These are phyloP conservation scores for Mus pahari DNA, from an alignment of 2,113 vertebrate genomes.

Conservation along the genomic window DNA sequence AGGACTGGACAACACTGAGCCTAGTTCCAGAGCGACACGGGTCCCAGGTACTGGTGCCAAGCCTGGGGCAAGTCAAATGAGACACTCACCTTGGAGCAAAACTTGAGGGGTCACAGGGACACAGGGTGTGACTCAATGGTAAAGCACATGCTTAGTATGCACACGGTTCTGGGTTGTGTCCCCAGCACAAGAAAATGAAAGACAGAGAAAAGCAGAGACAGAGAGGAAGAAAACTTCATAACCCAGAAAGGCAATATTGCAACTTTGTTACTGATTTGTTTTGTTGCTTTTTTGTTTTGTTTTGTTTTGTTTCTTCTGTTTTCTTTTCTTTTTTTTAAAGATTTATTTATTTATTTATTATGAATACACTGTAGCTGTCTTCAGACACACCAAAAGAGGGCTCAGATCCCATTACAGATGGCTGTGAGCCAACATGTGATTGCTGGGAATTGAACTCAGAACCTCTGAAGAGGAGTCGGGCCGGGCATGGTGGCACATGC, in stretches of 20 bases:
- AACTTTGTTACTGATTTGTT: not conserved
- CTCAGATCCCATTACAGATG: too few relatives aligned
- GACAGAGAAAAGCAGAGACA: not conserved
- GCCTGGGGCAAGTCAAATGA: not conserved
- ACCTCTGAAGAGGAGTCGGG: too few relatives aligned
- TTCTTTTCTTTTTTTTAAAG: not conserved
- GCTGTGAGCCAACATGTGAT: too few relatives aligned
- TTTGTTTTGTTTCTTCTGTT: not conserved
- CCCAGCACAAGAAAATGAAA: not conserved
- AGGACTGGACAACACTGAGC: not conserved
- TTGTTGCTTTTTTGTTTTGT: not conserved
- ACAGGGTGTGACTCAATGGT: too few relatives aligned
- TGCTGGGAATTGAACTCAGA: too few relatives aligned
- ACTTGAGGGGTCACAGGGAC: not conserved
- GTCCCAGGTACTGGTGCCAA: not conserved
- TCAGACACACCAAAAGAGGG: too few relatives aligned
- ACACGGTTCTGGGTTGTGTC: not conserved
- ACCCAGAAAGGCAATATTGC: constrained; percentile 9
- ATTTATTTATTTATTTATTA: too few relatives aligned
- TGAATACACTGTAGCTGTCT: too few relatives aligned
- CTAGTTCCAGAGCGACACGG: not conserved
- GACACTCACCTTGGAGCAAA: not conserved
- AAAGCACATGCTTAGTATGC: not conserved
- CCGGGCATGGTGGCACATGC: too few relatives aligned
- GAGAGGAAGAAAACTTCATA: not conserved